Evolutionary conservation across 2,888 invertebrate genomes (phyloP).

Genomic region (Drosophila parthenogenetica): DNA sequence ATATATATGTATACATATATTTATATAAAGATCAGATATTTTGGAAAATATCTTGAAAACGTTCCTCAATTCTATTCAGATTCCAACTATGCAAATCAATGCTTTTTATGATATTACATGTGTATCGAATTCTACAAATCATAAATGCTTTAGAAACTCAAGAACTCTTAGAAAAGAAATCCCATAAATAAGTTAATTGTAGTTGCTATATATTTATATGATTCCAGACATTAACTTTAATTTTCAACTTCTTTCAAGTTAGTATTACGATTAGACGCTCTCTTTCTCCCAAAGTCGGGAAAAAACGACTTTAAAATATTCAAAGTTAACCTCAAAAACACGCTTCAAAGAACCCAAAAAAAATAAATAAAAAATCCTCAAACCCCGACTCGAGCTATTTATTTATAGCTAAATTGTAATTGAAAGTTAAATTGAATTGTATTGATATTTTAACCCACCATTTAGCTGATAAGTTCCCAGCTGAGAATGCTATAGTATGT

Average conservation of each 20-base stretch:
- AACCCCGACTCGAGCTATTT: not conserved
- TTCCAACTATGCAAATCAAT: constrained; percentile 12
- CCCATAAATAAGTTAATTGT: constrained; percentile 19
- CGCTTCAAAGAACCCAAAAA: constrained; percentile 21
- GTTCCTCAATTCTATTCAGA: constrained; percentile 22
- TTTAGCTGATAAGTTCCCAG: constrained; percentile 65
- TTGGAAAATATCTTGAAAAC: constrained; percentile 6
- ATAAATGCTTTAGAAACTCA: constrained; percentile 1
- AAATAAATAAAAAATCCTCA: not conserved
- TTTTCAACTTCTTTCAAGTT: not conserved
- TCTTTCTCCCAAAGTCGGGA: constrained; percentile 3
- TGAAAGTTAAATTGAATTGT: constrained; percentile 19
- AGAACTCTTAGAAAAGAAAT: not conserved
- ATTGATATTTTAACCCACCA: constrained; percentile 72
- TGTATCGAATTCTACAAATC: constrained; percentile 12
- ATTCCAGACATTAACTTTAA: not conserved
- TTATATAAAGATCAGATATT: constrained; percentile 4
- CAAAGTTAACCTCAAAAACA: not conserved
- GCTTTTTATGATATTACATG: constrained; percentile 11
- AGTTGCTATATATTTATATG: constrained; percentile 1
- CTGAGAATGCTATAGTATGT: constrained; percentile 26
- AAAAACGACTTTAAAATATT: not conserved
- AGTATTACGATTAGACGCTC: constrained; percentile 8
- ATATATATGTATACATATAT: constrained; percentile 5
- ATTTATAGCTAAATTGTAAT: constrained; percentile 7